Percentiles rank a stretch among this genome's conserved stretches.
These are phyloP conservation scores for Emberiza fucata DNA, from an alignment of 2,113 vertebrate genomes.

Conservation along the genomic window DNA sequence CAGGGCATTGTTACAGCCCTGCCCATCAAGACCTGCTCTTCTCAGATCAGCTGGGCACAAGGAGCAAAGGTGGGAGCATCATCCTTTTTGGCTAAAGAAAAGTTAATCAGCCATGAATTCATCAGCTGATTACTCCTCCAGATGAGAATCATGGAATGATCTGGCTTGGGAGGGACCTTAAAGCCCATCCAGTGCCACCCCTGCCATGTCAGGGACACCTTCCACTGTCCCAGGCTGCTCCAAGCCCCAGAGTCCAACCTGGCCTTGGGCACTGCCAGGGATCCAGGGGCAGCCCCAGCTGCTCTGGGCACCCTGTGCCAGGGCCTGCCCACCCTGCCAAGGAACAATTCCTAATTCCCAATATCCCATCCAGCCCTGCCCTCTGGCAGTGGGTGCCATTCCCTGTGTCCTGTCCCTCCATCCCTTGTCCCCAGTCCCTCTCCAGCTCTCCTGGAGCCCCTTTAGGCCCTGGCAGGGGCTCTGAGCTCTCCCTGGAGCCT, in stretches of 20 bases:
- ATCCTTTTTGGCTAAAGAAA: not conserved
- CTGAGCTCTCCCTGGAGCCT: not conserved
- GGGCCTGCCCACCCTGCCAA: not conserved
- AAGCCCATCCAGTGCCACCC: not conserved
- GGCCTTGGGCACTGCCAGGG: not conserved
- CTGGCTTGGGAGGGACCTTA: not conserved
- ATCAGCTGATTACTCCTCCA: not conserved
- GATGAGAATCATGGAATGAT: not conserved
- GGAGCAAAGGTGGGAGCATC: fast-evolving
- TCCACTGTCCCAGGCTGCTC: not conserved
- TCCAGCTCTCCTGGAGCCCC: not conserved
- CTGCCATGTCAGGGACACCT: not conserved
- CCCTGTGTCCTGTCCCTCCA: not conserved
- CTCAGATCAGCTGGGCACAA: not conserved
- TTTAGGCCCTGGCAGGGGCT: not conserved
- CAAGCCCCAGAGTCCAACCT: not conserved
- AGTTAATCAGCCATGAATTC: not conserved
- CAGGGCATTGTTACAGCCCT: fast-evolving
- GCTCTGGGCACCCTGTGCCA: not conserved
- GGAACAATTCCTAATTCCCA: not conserved
- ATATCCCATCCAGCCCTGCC: not conserved
- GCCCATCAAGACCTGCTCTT: not conserved
- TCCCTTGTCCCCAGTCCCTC: not conserved
- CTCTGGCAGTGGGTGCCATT: not conserved
- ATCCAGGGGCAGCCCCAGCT: not conserved